Base-by-base conservation (phyloP, 2,888 invertebrate genomes). In the Brachyptera putata region DNA sequence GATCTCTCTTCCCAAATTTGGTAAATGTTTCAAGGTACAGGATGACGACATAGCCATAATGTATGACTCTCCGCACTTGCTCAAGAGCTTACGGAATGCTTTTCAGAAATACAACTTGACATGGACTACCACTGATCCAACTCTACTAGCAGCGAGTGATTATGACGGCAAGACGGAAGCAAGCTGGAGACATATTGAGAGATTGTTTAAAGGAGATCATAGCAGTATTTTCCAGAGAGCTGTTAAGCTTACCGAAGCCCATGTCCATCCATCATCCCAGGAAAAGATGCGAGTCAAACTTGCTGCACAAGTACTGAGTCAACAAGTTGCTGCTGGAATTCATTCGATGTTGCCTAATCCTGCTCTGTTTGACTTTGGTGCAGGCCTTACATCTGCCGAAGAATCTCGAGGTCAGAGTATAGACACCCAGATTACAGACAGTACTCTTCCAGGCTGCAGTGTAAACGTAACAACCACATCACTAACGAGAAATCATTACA, bases 31-130 rank as follows among this genome's bases (percentile, higher is more conserved):
- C 30, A 22, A 22, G 7, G 13, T 43, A 13, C 22, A 41, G 16
- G 49, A 46, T 3, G 21, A 56, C n/a, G 48, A 56, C 14, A 59
- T 62, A 7, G 56, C 57, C 1, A 49, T 22, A 13, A 14, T 62
- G 16, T 62, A 56, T 34, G 62, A 62, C 43, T 41, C 60, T 24
- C 60, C 50, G n/a, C 57, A 60, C 11, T 18, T 62, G 14, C 16
- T 62, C 21, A 59, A 56, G 48, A 37, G 14, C 7, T 36, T 59
- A 25, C 13, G 59, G 3, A 58, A 62, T 21, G 39, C 22, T 26
- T 62, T 61, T 5, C 5, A 24, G 24, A 48, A 48, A 13, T 48
- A 48, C 11, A 13, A 39, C n/a, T 48, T 48, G n/a, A 11, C n/a
- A 11, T 48, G 48, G 48, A 48, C 22, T 4, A n/a, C n/a, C n/a